Conservation (phyloP, 2,113 vertebrate genomes). For the Oreochromis aureus region DNA sequence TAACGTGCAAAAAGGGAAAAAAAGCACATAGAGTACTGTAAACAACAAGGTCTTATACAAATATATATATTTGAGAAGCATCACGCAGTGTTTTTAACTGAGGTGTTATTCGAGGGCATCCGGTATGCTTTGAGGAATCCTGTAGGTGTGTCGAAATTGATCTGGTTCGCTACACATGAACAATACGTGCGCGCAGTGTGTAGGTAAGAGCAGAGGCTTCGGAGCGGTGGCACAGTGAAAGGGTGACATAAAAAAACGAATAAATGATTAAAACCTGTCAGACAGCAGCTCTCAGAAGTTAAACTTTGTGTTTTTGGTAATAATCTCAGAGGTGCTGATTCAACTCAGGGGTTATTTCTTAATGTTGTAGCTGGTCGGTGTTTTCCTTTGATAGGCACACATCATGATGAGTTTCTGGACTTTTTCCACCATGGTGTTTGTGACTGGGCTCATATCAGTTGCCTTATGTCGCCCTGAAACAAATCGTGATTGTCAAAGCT, state of each 20-base stretch:
- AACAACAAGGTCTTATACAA: conserved; percentile 12
- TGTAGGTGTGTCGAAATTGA: not conserved
- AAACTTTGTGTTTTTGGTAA: not conserved
- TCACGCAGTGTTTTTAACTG: not conserved
- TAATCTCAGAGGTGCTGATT: not conserved
- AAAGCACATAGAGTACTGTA: not conserved
- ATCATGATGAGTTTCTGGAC: not conserved
- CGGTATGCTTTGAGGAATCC: not conserved
- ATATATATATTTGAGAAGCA: not conserved
- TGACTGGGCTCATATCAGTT: not conserved
- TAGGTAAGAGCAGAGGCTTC: not conserved
- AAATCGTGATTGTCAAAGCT: conserved; percentile 3
- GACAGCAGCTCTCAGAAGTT: not conserved
- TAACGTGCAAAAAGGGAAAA: not conserved
- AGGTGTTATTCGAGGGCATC: not conserved
- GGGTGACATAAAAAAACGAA: not conserved
- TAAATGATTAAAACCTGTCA: not conserved
- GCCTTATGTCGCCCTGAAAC: not conserved
- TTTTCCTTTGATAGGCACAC: not conserved
- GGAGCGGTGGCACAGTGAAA: not conserved
- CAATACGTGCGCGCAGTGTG: not conserved
- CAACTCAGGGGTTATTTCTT: not conserved
- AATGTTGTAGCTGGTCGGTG: not conserved
- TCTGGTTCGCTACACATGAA: not conserved
- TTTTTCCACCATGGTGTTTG: not conserved